Base-by-base conservation (phyloP, 2,113 vertebrate species). In the Patagioenas fasciata region DNA sequence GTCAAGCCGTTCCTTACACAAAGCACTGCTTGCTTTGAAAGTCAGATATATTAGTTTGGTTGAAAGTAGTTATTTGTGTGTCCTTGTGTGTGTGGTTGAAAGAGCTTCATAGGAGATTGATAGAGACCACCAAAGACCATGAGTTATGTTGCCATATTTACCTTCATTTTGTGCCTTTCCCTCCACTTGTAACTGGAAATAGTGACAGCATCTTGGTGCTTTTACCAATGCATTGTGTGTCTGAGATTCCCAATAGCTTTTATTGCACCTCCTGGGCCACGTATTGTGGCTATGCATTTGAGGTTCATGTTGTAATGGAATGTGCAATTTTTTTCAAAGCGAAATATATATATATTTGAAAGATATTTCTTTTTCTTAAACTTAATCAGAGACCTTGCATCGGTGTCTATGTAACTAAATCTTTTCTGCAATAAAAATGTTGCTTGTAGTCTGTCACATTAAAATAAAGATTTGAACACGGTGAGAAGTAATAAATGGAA, bases 321-420 rank as follows among this genome's bases (percentile, higher is more conserved):
- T 56, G 25, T 72, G 81, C 19, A 69, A 38, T 62, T 95, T 87
- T 91, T 91, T 48, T 40, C 56, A 80, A 93, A 80, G 40, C 80
- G 71, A 93, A 73, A 80, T 31, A 65, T 36, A 85, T 29, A 47
- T 89, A 78, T 47, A 67, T 81, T 66, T 91, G 58, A 80, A 91
- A 93, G 58, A 40, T 87, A 61, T 54, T 95, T 95, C 75, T 34
- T 86, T 88, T 96, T 40, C n/a, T 29, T 89, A 94, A 95, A 96
- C 40, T 62, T 91, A 88, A 93, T 91, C 48, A 80, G 67, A 94
- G 94, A 94, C 74, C 47, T 91, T 28, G 3, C 66, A 87, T 81
- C 73, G 88, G 64, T 85, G 94, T 80, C 29, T 72, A 91, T 85
- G 74, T 93, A 95, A 95, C 94, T 93, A 88, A 95, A 89, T 93